These are phyloP conservation scores for Apotomis capreana DNA, from an alignment of 2,888 invertebrate genomes.

Conservation along the genomic window DNA sequence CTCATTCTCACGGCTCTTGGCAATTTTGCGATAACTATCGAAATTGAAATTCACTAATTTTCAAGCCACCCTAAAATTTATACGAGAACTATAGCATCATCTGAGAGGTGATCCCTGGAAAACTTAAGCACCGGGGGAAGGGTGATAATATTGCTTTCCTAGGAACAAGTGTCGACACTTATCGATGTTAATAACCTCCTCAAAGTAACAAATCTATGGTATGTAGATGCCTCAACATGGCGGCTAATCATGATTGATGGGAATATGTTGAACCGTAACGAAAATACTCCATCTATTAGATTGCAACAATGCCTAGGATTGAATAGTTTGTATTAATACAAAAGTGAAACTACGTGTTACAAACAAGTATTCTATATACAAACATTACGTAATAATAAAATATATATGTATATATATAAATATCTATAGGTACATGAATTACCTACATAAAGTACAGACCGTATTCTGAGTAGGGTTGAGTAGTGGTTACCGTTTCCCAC, in stretches of 20 bases:
- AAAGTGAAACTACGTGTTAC: conserved; percentile 28
- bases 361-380: conserved; percentile 16
- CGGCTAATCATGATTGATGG: conserved; percentile 40
- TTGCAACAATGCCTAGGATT: conserved; percentile 22
- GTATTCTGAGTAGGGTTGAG: not conserved
- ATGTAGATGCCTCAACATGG: conserved; percentile 24
- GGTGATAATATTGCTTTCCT: not conserved
- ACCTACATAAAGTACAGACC: not conserved
- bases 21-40: conserved; percentile 54
- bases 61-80: not conserved
- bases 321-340: conserved; percentile 11
- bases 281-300: conserved; percentile 31
- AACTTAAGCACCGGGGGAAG: not conserved
- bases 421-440: no score
- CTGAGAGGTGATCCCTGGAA: no score
- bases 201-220: conserved; percentile 9
- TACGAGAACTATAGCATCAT: no score
- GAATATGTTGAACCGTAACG: conserved; percentile 28
- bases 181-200: conserved; percentile 17
- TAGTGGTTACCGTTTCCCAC: conserved; percentile 3
- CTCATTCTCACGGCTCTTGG: conserved; percentile 67
- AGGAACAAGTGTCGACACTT: not conserved
- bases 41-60: conserved; percentile 12
- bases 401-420: not conserved
- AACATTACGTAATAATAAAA: conserved; percentile 23